Conservation (phyloP, 1,140 invertebrate genomes). For the Wasmannia auropunctata region DNA sequence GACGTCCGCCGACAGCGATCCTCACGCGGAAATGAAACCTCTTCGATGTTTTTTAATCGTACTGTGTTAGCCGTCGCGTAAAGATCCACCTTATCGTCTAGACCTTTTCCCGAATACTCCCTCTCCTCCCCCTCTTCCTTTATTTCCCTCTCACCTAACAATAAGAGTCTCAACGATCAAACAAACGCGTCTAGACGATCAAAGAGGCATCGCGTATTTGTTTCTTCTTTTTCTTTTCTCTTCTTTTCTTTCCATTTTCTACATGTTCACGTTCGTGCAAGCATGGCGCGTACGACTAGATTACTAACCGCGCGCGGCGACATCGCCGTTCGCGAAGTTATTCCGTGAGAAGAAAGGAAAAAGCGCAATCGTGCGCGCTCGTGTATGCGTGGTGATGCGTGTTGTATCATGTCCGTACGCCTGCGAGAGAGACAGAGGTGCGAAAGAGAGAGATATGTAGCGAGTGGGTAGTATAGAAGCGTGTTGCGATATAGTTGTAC, state of each 20-base stretch:
- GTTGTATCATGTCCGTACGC: constrained; percentile 1
- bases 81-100: constrained; percentile 41
- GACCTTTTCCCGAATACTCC: not conserved
- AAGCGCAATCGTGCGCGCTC: constrained; percentile 12
- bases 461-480: not conserved
- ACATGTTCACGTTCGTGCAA: constrained; percentile 65
- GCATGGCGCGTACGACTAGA: constrained; percentile 40
- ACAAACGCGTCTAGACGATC: constrained; percentile 15
- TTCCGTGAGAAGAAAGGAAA: constrained; percentile 31
- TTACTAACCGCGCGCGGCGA: constrained; percentile 10
- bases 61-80: constrained; percentile 47
- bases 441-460: not conserved
- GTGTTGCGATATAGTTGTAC: constrained; percentile 11
- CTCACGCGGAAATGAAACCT: constrained; percentile 41
- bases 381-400: constrained; percentile 3
- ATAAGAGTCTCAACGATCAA: constrained; percentile 15
- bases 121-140: not conserved
- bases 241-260: constrained; percentile 71
- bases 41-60: constrained; percentile 59
- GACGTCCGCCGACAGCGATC: constrained; percentile 23
- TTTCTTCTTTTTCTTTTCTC: constrained; percentile 51
- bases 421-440: constrained; percentile 15
- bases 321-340: constrained; percentile 8
- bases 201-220: constrained; percentile 21
- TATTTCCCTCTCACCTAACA: not conserved